phyloP scores from a whole-genome alignment of 2,113 vertebrate species.

The Nicator chloris region DNA sequence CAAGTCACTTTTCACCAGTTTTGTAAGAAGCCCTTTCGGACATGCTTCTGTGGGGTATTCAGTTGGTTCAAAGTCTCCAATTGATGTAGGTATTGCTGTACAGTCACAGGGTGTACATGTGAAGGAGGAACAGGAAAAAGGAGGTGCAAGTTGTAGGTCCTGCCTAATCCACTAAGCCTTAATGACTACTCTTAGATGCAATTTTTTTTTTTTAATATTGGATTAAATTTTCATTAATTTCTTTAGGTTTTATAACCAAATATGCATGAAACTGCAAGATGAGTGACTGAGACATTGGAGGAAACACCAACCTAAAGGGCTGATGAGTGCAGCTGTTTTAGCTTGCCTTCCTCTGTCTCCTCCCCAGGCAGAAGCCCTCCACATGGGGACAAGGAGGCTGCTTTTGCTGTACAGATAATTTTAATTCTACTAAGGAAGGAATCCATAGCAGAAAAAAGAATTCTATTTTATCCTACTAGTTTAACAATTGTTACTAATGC shows the following conservation, averaged over 20 bases:
- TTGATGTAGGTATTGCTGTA: background rate
- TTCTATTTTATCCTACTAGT: background rate
- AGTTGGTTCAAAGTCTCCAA: background rate
- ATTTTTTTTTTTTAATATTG: background rate
- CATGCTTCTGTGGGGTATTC: background rate
- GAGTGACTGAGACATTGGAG: background rate
- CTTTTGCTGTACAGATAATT: background rate
- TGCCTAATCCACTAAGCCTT: background rate
- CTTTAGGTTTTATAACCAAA: background rate
- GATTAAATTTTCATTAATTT: background rate
- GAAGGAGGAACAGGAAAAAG: background rate
- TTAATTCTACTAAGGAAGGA: background rate
- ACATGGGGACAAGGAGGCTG: background rate
- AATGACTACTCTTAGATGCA: background rate
- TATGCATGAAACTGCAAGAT: background rate
- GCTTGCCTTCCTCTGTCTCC: background rate
- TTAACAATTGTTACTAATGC: background rate
- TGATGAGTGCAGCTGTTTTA: background rate
- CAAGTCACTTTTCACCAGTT: background rate
- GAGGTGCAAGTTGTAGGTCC: background rate
- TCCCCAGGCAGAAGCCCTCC: background rate
- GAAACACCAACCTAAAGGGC: background rate
- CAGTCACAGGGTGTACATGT: rapidly evolving
- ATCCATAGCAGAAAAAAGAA: background rate
- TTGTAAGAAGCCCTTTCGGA: background rate